Conservation (phyloP, 2,113 vertebrate genomes). For the Sphaerodactylus townsendi region DNA sequence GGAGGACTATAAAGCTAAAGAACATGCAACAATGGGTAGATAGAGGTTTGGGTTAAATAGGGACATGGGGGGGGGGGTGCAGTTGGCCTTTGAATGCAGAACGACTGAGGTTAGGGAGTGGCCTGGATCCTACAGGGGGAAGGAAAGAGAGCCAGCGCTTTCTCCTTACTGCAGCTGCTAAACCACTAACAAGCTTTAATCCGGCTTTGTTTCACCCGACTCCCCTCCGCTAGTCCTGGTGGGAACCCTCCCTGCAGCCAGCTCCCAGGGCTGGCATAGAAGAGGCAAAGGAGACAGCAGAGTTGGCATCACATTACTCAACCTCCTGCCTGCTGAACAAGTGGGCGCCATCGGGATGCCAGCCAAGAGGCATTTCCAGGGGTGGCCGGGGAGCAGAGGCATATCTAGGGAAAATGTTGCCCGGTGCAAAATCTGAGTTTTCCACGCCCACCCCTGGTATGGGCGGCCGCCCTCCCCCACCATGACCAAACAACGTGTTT, state of each 20-base stretch:
- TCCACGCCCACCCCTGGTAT: too few relatives aligned
- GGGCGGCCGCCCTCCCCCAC: too few relatives aligned
- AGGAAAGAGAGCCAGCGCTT: accelerated
- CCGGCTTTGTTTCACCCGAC: background rate
- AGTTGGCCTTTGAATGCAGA: too few relatives aligned
- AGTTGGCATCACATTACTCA: background rate
- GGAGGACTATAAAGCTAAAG: background rate
- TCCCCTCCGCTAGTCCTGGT: background rate
- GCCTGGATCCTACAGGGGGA: too few relatives aligned
- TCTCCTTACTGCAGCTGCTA: constrained; percentile 10
- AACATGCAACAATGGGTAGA: background rate
- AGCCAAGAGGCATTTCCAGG: too few relatives aligned
- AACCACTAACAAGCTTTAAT: constrained; percentile 24
- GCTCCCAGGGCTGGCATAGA: background rate
- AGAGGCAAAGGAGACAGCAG: background rate
- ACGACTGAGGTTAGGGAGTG: background rate
- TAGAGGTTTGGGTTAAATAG: background rate
- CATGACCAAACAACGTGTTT: too few relatives aligned
- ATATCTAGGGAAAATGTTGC: too few relatives aligned
- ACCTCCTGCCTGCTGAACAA: background rate
- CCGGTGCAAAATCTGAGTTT: too few relatives aligned
- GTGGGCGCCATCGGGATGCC: background rate
- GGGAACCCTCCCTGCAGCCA: background rate
- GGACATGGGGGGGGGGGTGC: accelerated
- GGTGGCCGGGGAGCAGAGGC: background rate